Percentiles rank a stretch among this genome's conserved stretches.
Evolutionary conservation across 2,113 vertebrate genomes (phyloP).

Genomic region (Lampris incognitus): DNA sequence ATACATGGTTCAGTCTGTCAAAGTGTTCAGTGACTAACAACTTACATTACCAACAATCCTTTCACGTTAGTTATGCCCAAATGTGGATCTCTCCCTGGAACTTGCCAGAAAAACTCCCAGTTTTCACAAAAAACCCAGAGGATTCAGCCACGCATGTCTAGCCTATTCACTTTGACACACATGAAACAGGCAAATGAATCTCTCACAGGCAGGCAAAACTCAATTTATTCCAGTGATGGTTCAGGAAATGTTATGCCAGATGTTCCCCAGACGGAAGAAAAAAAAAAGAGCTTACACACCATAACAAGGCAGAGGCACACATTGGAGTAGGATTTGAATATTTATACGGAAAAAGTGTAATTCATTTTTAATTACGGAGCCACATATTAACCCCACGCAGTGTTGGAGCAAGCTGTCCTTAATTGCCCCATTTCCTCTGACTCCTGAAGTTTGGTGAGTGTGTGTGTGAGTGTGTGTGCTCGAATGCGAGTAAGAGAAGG

Average conservation of each 20-base stretch:
- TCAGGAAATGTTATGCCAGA: slow-evolving; percentile 77
- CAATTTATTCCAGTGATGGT: slow-evolving; percentile 79
- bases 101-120: not conserved
- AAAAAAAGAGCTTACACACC: slow-evolving; percentile 74
- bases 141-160: slow-evolving; percentile 60
- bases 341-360: slow-evolving; percentile 84
- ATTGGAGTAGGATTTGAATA: slow-evolving; percentile 77
- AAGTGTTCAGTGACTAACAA: not conserved
- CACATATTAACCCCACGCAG: slow-evolving; percentile 85
- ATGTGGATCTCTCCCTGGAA: too few species aligned
- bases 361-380: slow-evolving; percentile 86
- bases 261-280: slow-evolving; percentile 71
- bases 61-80: not conserved
- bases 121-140: slow-evolving; percentile 53
- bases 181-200: slow-evolving; percentile 64
- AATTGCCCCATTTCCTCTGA: slow-evolving; percentile 86
- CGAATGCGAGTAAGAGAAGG: slow-evolving; percentile 16
- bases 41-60: not conserved
- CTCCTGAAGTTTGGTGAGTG: slow-evolving; percentile 64
- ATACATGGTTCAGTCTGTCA: not conserved
- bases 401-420: slow-evolving; percentile 83
- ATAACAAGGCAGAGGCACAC: slow-evolving; percentile 76
- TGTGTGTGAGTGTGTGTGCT: slow-evolving; percentile 17
- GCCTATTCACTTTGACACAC: slow-evolving; percentile 62
- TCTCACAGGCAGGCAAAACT: slow-evolving; percentile 70